phyloP scores from a whole-genome alignment of 2,113 vertebrate species.

The Gymnobelideus leadbeateri region DNA sequence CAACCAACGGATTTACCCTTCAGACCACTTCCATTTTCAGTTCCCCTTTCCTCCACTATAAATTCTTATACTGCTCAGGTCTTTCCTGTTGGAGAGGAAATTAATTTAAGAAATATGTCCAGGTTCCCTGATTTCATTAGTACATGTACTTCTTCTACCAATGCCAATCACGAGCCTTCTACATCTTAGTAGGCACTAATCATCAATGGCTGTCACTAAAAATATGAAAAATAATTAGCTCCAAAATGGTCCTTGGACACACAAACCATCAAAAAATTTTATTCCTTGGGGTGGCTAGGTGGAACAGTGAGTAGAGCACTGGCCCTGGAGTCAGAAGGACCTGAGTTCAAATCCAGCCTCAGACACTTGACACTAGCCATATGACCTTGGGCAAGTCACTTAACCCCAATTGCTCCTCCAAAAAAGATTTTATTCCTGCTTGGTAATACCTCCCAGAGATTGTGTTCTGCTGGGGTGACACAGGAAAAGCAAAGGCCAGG shows the following conservation, averaged over 20 bases:
- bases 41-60: background rate
- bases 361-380: no score
- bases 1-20: background rate
- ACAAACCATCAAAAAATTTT: background rate
- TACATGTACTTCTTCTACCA: background rate
- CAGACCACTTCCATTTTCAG: background rate
- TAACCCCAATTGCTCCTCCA: no score
- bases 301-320: no score
- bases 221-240: background rate
- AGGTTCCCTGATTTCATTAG: background rate
- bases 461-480: background rate
- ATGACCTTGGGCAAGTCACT: no score
- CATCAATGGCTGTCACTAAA: background rate
- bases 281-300: no score
- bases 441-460: background rate
- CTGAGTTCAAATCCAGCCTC: no score
- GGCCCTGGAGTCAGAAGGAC: no score
- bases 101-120: background rate
- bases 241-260: background rate
- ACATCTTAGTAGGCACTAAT: background rate
- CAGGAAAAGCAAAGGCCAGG: background rate
- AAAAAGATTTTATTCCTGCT: background rate
- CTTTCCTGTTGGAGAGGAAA: background rate
- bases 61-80: background rate
- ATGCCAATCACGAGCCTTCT: background rate